These are phyloP conservation scores for Sapajus apella DNA, from an alignment of 2,113 vertebrate genomes.

Conservation along the genomic window DNA sequence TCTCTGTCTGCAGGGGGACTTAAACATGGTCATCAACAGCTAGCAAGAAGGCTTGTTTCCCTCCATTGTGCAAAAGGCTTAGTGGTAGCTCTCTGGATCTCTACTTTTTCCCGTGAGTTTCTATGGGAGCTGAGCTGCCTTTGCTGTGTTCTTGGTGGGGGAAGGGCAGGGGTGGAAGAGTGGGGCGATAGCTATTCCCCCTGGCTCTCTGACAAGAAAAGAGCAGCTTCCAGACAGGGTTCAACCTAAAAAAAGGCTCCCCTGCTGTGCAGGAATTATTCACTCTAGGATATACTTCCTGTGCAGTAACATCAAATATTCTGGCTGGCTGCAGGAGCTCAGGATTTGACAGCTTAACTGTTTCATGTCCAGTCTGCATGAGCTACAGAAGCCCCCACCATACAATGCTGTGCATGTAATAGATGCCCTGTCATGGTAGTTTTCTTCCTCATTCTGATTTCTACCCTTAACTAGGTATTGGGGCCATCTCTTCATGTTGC, in stretches of 20 bases:
- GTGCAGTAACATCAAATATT: conserved; percentile 39
- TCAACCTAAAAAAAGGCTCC: conserved; percentile 52
- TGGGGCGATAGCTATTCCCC: not conserved
- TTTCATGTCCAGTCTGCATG: not conserved
- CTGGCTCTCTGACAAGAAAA: conserved; percentile 61
- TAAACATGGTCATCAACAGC: not conserved
- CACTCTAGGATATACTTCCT: conserved; percentile 56
- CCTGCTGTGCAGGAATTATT: conserved; percentile 59
- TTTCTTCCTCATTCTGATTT: not conserved
- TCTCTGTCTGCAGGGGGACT: not conserved
- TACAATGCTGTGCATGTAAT: not conserved
- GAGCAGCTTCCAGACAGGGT: conserved; percentile 56
- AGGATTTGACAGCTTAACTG: conserved; percentile 51
- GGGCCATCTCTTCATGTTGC: not conserved
- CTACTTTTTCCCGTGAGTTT: not conserved
- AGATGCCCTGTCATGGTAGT: too few relatives aligned
- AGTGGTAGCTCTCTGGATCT: not conserved
- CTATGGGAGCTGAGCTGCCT: not conserved
- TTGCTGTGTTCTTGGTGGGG: not conserved
- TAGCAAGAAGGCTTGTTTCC: not conserved
- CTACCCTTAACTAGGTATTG: not conserved
- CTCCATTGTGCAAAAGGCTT: not conserved
- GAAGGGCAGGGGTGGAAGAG: not conserved
- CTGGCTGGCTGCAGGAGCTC: not conserved
- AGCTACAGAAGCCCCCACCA: not conserved